phyloP scores from a whole-genome alignment of 2,113 vertebrate species.

The Apus apus region DNA sequence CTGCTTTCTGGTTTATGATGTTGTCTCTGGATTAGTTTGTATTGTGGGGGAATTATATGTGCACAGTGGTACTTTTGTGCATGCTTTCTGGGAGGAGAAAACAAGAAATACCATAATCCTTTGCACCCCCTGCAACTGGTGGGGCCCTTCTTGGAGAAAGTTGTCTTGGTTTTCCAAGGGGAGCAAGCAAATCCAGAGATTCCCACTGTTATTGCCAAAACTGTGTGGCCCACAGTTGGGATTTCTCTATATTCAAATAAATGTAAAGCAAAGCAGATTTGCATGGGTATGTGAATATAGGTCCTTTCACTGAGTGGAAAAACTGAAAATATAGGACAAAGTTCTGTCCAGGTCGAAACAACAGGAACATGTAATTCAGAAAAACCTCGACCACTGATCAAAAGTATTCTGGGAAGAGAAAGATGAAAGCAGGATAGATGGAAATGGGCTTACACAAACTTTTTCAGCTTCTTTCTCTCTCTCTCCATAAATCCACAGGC shows the following conservation, averaged over 20 bases:
- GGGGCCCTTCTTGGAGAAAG: not conserved
- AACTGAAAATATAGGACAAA: not conserved
- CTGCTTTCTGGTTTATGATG: not conserved
- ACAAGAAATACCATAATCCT: not conserved
- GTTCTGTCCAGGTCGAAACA: not conserved
- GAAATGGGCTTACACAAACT: not conserved
- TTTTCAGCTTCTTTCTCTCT: not conserved
- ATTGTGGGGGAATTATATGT: not conserved
- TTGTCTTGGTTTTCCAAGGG: not conserved
- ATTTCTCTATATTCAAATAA: not conserved
- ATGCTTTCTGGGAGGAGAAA: not conserved
- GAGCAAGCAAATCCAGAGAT: not conserved
- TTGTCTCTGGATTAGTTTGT: not conserved
- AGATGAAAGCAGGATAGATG: not conserved
- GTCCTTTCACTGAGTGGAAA: not conserved
- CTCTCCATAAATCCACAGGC: not conserved
- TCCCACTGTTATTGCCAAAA: not conserved
- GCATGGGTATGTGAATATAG: not conserved
- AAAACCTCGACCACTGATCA: not conserved
- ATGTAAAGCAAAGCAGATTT: not conserved
- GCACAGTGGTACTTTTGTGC: not conserved
- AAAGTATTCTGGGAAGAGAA: not conserved
- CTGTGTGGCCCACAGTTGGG: rapidly evolving
- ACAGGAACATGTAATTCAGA: not conserved
- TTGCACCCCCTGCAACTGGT: not conserved